Base-by-base conservation (phyloP, 2,113 vertebrate species). In the Rafetus swinhoei region DNA sequence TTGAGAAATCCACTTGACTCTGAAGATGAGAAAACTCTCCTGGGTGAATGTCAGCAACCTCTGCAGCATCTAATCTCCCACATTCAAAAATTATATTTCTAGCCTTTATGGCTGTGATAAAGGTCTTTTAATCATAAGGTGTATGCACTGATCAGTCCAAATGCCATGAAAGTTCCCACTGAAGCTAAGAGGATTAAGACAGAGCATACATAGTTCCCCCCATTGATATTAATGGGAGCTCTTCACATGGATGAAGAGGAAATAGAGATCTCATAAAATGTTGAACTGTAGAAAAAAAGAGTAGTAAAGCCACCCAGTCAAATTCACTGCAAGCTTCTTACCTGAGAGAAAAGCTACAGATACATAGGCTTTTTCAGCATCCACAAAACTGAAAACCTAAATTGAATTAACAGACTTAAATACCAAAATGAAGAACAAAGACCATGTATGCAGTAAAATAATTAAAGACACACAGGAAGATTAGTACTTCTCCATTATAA, bases 361-460 rank as follows among this genome's bases (percentile, higher is more conserved):
- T 35, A 35, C n/a, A 81, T 54, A 90, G 82, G 62, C 32, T 81
- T 86, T 82, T 12, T 56, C 59, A 55, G 54, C 10, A 65, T 35
- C 86, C 65, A 57, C 19, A 74, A 54, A 50, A 21, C 39, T 2
- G 16, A 74, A 91, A n/a, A 79, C 79, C 21, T 15, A 16, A 32
- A 19, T 25, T 82, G 52, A 25, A 35, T 84, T 85, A 54, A 57
- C 50, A 35, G 80, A 27, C 32, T 85, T 80, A 94, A 79, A 79
- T 56, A 88, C 86, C 77, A 89, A 90, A 90, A 90, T 18, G 85
- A 76, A 27, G 72, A 92, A 86, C 79, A 94, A 94, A 95, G 95
- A n/a, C 22, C 62, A 59, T 52, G 22, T 85, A 6, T 83, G 39
- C 32, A 69, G 39, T 32, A 53, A 50, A 77, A 65, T 84, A 79